Evolutionary conservation across 2,888 invertebrate species (phyloP), one percentile per base, ranked within the genome.

Genomic region (Apotomis turbidana): DNA sequence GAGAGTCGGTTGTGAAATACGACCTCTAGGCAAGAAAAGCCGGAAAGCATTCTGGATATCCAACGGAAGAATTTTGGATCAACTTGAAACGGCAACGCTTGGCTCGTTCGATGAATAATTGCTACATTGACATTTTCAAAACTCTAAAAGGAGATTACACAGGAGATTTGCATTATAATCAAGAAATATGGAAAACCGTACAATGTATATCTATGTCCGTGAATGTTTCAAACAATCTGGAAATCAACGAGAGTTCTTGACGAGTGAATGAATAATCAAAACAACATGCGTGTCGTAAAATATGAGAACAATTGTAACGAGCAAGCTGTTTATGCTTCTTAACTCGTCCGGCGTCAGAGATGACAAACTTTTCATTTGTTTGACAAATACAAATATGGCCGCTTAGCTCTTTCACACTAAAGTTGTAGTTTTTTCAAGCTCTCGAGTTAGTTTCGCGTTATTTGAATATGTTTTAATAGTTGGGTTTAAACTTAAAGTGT

Each of bases 301-400:
- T 78, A 78, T 79, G 71, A 77, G 79, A 83, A 81, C 79, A 82
- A 84, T 81, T 79, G 81, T 80, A 85, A 81, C 80, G 74, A 77
- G 76, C 79, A 78, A 75, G 81, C 77, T 84, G 82, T 84, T 85
- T 83, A 84, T 80, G 79, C 76, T 46, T 41, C 62, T 62, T 60
- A 60, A 73, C 62, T 73, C 70, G 58, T 54, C 59, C 54, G 58
- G 8, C 8, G 44, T 1, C 55, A 38, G 60, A 60, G 3, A 67
- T 15, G 8, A 54, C 66, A 71, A 54, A 54, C 66, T 60, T 61
- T 51, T 55, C 66, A 46, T 64, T 52, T 12, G 41, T 41, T 59
- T 41, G 59, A 9, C 55, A 55, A 55, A 27, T 5, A 58, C 36
- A 54, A 49, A 49, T 6, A 49, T 41, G 41, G 27, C 41, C 41